Base-by-base conservation (phyloP, 2,888 invertebrate species). In the Elegia similella region DNA sequence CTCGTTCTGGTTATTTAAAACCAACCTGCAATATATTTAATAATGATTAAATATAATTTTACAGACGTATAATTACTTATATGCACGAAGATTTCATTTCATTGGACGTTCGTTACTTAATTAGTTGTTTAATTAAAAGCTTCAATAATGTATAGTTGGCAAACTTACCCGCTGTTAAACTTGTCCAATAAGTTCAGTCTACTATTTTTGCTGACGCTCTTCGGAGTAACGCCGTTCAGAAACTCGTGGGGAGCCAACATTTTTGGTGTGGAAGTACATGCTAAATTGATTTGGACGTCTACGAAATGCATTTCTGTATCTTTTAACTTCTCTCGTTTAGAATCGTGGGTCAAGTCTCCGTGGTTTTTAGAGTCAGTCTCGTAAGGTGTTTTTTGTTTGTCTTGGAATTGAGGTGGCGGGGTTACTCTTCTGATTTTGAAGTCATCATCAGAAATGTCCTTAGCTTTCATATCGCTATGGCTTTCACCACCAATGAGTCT, bases 221-320 rank as follows among this genome's bases (percentile, higher is more conserved):
- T 80, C 61, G 76, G 69, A 56, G 65, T 63, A 0, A 56, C 42
- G 16, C 75, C 75, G 56, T 82, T 83, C 76, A 88, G 77, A 60
- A 81, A 87, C 59, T 91, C 88, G 56, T 85, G 78, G 30, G 92
- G 88, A 52, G 86, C 80, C 55, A 91, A 69, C 85, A 91, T 90
- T 76, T 90, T 92, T 52, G 92, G 92, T 42, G 92, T 92, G 0
- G 92, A 92, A 1, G 87, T 90, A 65, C 90, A 92, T 42, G 85
- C 90, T 62, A 89, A 65, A 64, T 90, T 86, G 61, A 92, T 70
- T 59, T 91, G 90, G 44, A 86, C 76, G 58, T 92, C 91, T 47
- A 72, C 73, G 54, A 91, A 91, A 63, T 87, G 80, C 52, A 84
- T 65, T 53, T 83, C 78, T 12, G 83, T 76, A 16, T 81, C 80